These are phyloP conservation scores for Sylvietta virens DNA, from an alignment of 2,113 vertebrate species.

Conservation along the genomic window DNA sequence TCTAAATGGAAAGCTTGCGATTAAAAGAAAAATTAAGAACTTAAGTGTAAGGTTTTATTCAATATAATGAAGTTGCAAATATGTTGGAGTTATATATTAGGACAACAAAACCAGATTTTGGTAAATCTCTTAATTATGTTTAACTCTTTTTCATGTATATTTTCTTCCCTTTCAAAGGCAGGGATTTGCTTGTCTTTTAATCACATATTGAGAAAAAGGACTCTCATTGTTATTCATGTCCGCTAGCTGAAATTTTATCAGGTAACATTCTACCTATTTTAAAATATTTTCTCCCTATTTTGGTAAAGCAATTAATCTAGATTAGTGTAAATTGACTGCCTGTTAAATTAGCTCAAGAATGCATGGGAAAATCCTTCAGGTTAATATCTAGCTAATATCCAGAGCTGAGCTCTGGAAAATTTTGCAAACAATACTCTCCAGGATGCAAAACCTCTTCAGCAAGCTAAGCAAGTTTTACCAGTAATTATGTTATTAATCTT, in stretches of 20 bases:
- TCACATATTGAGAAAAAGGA: not conserved
- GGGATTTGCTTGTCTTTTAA: not conserved
- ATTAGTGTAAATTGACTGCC: conserved; percentile 8
- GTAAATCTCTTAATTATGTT: not conserved
- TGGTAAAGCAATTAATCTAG: conserved; percentile 8
- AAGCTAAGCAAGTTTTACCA: conserved; percentile 36
- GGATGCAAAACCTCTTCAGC: conserved; percentile 9
- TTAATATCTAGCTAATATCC: conserved; percentile 3
- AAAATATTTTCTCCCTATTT: not conserved
- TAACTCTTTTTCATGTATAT: not conserved
- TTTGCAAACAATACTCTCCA: not conserved
- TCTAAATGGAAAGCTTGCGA: not conserved
- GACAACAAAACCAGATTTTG: not conserved
- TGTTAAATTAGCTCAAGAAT: conserved; percentile 22
- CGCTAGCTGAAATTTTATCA: not conserved
- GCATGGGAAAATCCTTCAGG: conserved; percentile 30
- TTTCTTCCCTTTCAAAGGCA: not conserved
- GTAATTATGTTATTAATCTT: conserved; percentile 37
- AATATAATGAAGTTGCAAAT: not conserved
- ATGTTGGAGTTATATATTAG: not conserved
- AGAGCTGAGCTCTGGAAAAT: not conserved
- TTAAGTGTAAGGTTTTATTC: not conserved
- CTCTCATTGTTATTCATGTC: not conserved
- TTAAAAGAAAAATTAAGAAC: not conserved
- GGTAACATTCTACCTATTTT: not conserved